These are phyloP conservation scores for Salpingus planirostris DNA, from an alignment of 2,888 invertebrate genomes.

Conservation along the genomic window DNA sequence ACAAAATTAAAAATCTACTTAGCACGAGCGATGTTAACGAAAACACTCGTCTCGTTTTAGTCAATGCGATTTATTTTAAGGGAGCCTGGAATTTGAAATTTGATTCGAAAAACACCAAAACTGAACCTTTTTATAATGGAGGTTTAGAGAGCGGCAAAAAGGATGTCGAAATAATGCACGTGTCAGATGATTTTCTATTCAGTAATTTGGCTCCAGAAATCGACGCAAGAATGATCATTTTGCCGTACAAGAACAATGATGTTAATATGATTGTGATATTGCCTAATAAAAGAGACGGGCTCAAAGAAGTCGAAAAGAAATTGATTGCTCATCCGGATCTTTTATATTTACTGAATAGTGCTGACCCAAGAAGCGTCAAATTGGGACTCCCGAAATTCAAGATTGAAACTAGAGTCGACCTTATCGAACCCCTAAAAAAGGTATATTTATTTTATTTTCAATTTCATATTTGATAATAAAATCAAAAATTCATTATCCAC, in stretches of 20 bases:
- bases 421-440: slow-evolving; percentile 20
- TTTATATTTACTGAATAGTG: no score
- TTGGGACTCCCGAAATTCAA: slow-evolving; percentile 21
- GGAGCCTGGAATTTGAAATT: slow-evolving; percentile 27
- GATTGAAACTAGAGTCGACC: slow-evolving; percentile 18
- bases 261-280: slow-evolving; percentile 24
- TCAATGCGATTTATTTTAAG: no score
- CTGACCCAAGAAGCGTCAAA: slow-evolving; percentile 17
- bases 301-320: slow-evolving; percentile 17
- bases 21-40: slow-evolving; percentile 17
- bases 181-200: slow-evolving; percentile 17
- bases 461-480: slow-evolving; percentile 1
- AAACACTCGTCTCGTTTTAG: slow-evolving; percentile 27
- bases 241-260: slow-evolving; percentile 26
- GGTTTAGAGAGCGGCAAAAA: no score
- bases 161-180: slow-evolving; percentile 31
- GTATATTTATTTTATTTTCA: slow-evolving; percentile 18
- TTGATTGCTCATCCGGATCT: no score
- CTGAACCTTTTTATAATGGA: slow-evolving; percentile 26
- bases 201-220: no score
- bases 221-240: slow-evolving; percentile 29
- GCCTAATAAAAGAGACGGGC: slow-evolving; percentile 24
- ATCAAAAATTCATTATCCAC: slow-evolving; percentile 3
- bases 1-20: slow-evolving; percentile 31
- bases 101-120: slow-evolving; percentile 16